Evolutionary conservation across 2,797 vertebrate genomes (phyloP).

Genomic region (Rousettus madagascariensis): DNA sequence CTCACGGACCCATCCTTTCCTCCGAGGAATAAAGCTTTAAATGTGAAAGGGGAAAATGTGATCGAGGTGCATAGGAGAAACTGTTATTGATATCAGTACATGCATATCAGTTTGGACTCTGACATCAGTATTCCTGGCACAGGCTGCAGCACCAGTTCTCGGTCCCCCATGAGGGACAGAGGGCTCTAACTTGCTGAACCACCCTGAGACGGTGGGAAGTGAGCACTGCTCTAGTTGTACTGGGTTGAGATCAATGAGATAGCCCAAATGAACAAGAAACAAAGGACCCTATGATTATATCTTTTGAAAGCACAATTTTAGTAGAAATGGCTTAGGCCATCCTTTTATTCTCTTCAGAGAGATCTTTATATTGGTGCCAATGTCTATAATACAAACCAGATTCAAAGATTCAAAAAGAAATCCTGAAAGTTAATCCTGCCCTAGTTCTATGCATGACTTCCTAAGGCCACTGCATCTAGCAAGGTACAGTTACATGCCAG

Average conservation of each 20-base stretch:
- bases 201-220: not conserved
- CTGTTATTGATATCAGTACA: not conserved
- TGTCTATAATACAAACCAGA: slow-evolving; percentile 44
- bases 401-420: slow-evolving; percentile 32
- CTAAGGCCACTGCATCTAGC: not conserved
- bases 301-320: slow-evolving; percentile 25
- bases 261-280: not conserved
- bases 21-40: not conserved
- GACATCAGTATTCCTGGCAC: not conserved
- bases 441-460: not conserved
- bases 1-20: not conserved
- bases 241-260: not conserved
- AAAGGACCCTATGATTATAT: not conserved
- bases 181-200: not conserved
- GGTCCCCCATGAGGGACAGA: not conserved
- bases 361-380: not conserved
- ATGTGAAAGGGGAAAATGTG: not conserved
- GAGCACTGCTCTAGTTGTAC: not conserved
- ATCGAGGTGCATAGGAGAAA: not conserved
- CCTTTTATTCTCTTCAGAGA: not conserved
- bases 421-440: not conserved
- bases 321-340: not conserved
- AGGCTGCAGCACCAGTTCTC: too few species aligned
- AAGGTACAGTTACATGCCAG: not conserved
- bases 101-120: not conserved